phyloP scores from a whole-genome alignment of 2,888 invertebrate species.

The Spilarctia lutea region DNA sequence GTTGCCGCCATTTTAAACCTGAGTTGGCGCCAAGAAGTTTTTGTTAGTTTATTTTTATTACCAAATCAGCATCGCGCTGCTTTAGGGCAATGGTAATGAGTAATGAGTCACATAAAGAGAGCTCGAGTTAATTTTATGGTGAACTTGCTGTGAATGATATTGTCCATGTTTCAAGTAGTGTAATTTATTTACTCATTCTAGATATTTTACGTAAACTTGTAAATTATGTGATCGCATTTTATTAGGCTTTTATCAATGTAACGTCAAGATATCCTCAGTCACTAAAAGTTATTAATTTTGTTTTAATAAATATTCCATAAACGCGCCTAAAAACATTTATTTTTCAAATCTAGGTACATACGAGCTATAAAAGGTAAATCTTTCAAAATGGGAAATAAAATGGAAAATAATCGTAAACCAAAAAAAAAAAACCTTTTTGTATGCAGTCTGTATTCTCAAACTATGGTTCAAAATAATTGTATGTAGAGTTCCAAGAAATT shows the following conservation, averaged over 20 bases:
- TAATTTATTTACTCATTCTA: slow-evolving; percentile 19
- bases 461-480: neutral
- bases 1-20: slow-evolving; percentile 52
- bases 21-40: slow-evolving; percentile 72
- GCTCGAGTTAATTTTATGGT: slow-evolving; percentile 52
- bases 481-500: slow-evolving; percentile 1
- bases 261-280: neutral
- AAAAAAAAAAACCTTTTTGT: neutral
- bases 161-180: slow-evolving; percentile 16
- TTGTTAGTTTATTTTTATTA: slow-evolving; percentile 72
- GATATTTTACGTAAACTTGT: neutral
- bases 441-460: neutral
- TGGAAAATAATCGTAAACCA: neutral
- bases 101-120: slow-evolving; percentile 72
- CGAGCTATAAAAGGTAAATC: neutral
- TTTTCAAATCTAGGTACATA: neutral
- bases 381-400: neutral
- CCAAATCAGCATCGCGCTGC: slow-evolving; percentile 66
- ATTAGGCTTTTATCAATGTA: neutral
- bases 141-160: slow-evolving; percentile 33
- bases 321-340: neutral
- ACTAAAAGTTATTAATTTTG: neutral
- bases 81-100: slow-evolving; percentile 66
- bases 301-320: neutral
- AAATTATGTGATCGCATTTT: neutral